A percentile compares a stretch with the other conserved stretches of the same genome.
Evolutionary conservation across 1,140 invertebrate genomes (phyloP).

Genomic region (Drosophila ananassae): DNA sequence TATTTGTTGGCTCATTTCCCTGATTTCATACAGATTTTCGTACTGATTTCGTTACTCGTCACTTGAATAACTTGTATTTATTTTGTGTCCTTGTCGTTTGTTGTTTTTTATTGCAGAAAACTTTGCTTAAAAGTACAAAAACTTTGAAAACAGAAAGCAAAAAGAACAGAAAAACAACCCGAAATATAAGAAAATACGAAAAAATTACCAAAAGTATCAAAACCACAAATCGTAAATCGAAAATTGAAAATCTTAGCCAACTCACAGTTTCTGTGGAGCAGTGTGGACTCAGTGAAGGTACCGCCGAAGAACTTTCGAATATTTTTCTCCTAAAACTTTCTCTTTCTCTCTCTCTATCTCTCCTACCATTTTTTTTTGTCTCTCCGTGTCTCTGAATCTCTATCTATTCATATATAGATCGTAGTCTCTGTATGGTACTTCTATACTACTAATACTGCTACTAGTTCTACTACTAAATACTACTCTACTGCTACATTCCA

Average conservation of each 20-base stretch:
- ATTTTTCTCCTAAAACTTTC: slow-evolving; percentile 38
- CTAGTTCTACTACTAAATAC: slow-evolving; percentile 42
- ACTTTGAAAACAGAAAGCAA: slow-evolving; percentile 59
- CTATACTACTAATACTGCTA: slow-evolving; percentile 34
- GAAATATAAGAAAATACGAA: slow-evolving; percentile 31
- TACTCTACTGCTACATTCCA: slow-evolving; percentile 14
- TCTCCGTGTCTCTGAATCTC: slow-evolving; percentile 34
- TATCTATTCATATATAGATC: slow-evolving; percentile 38
- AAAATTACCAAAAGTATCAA: slow-evolving; percentile 15
- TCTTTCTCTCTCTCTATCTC: slow-evolving; percentile 51
- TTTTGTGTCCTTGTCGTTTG: slow-evolving; percentile 77
- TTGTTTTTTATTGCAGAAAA: slow-evolving; percentile 73
- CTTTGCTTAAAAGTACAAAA: slow-evolving; percentile 79
- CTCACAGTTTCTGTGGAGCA: slow-evolving; percentile 38
- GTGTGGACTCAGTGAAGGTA: slow-evolving; percentile 53
- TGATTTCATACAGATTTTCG: slow-evolving; percentile 12
- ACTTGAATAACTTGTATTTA: slow-evolving; percentile 63
- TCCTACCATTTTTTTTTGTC: slow-evolving; percentile 15
- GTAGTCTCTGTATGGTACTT: slow-evolving; percentile 52
- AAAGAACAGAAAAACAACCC: slow-evolving; percentile 14
- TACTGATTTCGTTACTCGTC: slow-evolving; percentile 15
- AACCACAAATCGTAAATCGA: slow-evolving; percentile 23
- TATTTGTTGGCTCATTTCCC: slow-evolving; percentile 10
- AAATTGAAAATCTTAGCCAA: slow-evolving; percentile 19
- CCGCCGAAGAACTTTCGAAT: slow-evolving; percentile 54